Conservation (phyloP, 2,113 vertebrate genomes). For the Burhinus bistriatus region DNA sequence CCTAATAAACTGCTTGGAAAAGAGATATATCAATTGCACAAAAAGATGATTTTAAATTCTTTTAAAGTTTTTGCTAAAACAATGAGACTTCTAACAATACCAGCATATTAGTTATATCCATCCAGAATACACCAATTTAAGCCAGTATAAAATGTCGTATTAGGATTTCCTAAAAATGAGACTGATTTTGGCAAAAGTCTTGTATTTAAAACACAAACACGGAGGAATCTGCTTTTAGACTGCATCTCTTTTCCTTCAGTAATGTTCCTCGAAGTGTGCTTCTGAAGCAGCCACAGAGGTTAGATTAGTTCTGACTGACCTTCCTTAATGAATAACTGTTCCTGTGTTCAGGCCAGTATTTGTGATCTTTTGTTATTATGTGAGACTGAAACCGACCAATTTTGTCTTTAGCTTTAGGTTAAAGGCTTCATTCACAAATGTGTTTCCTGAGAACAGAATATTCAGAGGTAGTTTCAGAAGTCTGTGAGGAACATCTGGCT, state of each 20-base stretch:
- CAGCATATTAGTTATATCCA: not conserved
- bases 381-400: not conserved
- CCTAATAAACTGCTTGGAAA: not conserved
- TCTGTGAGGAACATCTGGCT: not conserved
- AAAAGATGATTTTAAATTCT: not conserved
- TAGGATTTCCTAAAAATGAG: not conserved
- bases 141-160: not conserved
- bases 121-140: not conserved
- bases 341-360: not conserved
- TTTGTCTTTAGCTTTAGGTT: conserved; percentile 1
- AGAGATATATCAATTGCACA: not conserved
- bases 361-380: not conserved
- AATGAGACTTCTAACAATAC: not conserved
- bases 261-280: not conserved
- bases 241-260: not conserved
- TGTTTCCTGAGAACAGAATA: not conserved
- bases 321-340: not conserved
- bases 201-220: not conserved
- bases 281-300: not conserved
- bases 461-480: not conserved
- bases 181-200: not conserved
- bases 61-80: not conserved
- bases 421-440: not conserved
- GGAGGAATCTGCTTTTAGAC: not conserved
- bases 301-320: not conserved